Percentiles rank a stretch among this genome's conserved stretches.
These are phyloP conservation scores for Eleginops maclovinus DNA, from an alignment of 2,113 vertebrate genomes.

Conservation along the genomic window DNA sequence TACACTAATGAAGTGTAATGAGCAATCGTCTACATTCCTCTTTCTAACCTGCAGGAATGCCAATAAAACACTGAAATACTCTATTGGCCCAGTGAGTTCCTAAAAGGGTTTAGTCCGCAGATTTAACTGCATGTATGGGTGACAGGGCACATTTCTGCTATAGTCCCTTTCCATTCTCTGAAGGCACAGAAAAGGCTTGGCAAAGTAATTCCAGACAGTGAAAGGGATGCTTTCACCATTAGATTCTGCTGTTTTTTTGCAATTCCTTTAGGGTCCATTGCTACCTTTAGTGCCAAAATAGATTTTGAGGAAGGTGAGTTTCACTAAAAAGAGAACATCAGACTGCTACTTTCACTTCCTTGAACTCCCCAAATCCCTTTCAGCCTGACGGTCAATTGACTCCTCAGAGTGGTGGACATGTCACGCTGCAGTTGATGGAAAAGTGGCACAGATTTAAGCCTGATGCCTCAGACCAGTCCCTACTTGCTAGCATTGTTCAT, in stretches of 20 bases:
- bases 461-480: constrained; percentile 20
- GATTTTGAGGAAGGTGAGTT: constrained; percentile 44
- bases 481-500: constrained; percentile 37
- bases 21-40: constrained; percentile 14
- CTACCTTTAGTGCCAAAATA: constrained; percentile 39
- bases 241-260: constrained; percentile 44
- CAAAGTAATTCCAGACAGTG: constrained; percentile 41
- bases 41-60: background rate
- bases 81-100: background rate
- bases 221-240: constrained; percentile 50
- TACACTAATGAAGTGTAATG: constrained; percentile 33
- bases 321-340: constrained; percentile 45
- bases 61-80: background rate
- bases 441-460: constrained; percentile 27
- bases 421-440: constrained; percentile 36
- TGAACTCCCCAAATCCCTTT: constrained; percentile 51
- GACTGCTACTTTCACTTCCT: constrained; percentile 43
- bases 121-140: constrained; percentile 47
- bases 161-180: constrained; percentile 23
- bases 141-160: constrained; percentile 44
- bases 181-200: constrained; percentile 38
- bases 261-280: constrained; percentile 42
- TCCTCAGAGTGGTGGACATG: constrained; percentile 21
- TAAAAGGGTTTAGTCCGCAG: constrained; percentile 6
- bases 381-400: constrained; percentile 39